Conservation (phyloP, 2,888 invertebrate species). For the Marasmarcha lunaedactyla region DNA sequence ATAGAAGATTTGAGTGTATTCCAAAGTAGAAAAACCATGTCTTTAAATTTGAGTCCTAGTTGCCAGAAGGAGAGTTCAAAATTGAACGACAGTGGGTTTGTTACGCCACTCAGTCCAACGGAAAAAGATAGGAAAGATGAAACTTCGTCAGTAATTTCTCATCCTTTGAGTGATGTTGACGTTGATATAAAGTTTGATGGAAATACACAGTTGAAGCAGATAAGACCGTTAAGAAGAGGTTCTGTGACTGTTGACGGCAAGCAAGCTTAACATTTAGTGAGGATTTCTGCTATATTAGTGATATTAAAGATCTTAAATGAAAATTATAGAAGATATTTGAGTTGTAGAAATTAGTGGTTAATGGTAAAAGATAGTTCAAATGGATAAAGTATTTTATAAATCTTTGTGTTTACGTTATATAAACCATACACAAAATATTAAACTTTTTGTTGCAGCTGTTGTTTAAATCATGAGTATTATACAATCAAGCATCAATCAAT, state of each 20-base stretch:
- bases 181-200: conserved; percentile 86
- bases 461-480: too few species aligned
- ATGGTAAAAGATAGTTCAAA: too few species aligned
- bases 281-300: neutral
- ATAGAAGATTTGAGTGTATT: conserved; percentile 42
- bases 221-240: conserved; percentile 59
- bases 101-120: conserved; percentile 73
- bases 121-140: conserved; percentile 44
- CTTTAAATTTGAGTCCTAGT: conserved; percentile 41
- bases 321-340: too few species aligned
- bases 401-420: too few species aligned
- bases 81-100: conserved; percentile 72
- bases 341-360: neutral
- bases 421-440: too few species aligned
- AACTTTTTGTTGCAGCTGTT: too few species aligned
- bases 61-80: conserved; percentile 20
- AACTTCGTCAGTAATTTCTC: conserved; percentile 58
- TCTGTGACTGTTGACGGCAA: conserved; percentile 2
- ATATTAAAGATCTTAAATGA: too few species aligned
- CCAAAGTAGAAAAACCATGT: conserved; percentile 43
- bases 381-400: too few species aligned
- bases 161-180: conserved; percentile 83
- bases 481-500: too few species aligned
- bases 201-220: conserved; percentile 80
- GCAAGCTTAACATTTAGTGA: neutral